Base-by-base conservation (phyloP, 1,140 invertebrate genomes). In the Araneus ventricosus region DNA sequence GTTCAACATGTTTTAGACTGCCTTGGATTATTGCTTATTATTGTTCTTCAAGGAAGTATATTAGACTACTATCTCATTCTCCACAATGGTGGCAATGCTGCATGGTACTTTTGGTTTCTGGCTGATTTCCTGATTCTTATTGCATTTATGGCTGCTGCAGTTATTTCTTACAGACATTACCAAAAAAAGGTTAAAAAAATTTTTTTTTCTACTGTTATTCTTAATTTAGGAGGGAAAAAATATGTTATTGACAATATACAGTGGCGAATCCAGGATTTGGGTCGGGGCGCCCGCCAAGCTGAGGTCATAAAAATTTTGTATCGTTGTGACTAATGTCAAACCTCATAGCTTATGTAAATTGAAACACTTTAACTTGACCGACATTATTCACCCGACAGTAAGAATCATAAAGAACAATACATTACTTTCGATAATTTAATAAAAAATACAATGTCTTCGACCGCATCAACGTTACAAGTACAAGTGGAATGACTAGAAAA, bases 51-150 rank as follows among this genome's bases (percentile, higher is more conserved):
- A 89, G 92, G 94, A 59, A 91, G 80, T 24, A 93, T 94, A 22
- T 63, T 94, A 20, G 85, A 94, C 61, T 94, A 93, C 59, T 93
- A 92, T 80, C 45, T 94, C 30, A 94, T 94, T 84, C 52, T 94
- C n/a, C 89, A 97, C 93, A 97, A 97, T 94, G 96, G 95, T 86
- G 95, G 96, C 63, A 95, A 90, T 88, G 92, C 92, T 52, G 94
- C 94, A 14, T 95, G 95, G 70, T 96, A 96, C 93, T 95, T 96
- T 88, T 95, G 95, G 95, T 96, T 96, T 90, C 93, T 96, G 20
- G 95, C 95, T 4, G 96, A 96, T 94, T 95, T 96, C 89, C 88
- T 95, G 34, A 94, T 95, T 67, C 84, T 96, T 6, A 94, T 95
- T 82, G 88, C 95, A 14, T 96, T 96, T 93, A 94, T 95, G 52